Evolutionary conservation across 1,140 invertebrate species (phyloP).

Genomic region (Microplitis mediator): DNA sequence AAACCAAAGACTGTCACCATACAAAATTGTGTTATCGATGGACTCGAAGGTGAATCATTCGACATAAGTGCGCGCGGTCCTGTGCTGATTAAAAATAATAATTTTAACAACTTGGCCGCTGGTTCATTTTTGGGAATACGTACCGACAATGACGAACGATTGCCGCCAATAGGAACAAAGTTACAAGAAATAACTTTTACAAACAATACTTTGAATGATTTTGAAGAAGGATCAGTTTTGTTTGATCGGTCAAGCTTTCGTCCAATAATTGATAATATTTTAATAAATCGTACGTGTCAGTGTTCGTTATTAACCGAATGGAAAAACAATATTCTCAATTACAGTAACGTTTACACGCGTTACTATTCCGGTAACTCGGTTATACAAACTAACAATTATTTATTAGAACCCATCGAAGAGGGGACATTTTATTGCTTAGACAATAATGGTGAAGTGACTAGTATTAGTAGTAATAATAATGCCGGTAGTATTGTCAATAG

Average conservation of each 20-base stretch:
- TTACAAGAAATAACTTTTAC: slow-evolving; percentile 66
- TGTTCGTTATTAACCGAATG: slow-evolving; percentile 62
- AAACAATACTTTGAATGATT: slow-evolving; percentile 67
- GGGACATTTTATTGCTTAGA: slow-evolving; percentile 50
- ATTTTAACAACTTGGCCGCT: slow-evolving; percentile 62
- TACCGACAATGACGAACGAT: slow-evolving; percentile 57
- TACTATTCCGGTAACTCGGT: slow-evolving; percentile 35
- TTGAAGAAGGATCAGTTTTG: slow-evolving; percentile 66
- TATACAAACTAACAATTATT: slow-evolving; percentile 27
- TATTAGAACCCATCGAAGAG: slow-evolving; percentile 41
- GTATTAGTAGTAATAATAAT: no score
- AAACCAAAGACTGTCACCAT: slow-evolving; percentile 67
- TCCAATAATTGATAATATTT: slow-evolving; percentile 65
- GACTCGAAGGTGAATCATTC: slow-evolving; percentile 70
- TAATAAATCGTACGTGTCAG: slow-evolving; percentile 67
- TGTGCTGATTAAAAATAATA: slow-evolving; percentile 72
- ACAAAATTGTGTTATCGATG: slow-evolving; percentile 67
- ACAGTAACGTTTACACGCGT: slow-evolving; percentile 49
- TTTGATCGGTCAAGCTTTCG: slow-evolving; percentile 66
- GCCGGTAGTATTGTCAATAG: slow-evolving; percentile 16
- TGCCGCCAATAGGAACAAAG: neutral
- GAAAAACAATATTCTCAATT: slow-evolving; percentile 58
- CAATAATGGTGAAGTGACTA: slow-evolving; percentile 13
- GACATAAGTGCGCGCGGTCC: slow-evolving; percentile 67
- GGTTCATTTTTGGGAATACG: slow-evolving; percentile 69